phyloP scores from a whole-genome alignment of 2,797 vertebrate genomes.

The Falco concolor region DNA sequence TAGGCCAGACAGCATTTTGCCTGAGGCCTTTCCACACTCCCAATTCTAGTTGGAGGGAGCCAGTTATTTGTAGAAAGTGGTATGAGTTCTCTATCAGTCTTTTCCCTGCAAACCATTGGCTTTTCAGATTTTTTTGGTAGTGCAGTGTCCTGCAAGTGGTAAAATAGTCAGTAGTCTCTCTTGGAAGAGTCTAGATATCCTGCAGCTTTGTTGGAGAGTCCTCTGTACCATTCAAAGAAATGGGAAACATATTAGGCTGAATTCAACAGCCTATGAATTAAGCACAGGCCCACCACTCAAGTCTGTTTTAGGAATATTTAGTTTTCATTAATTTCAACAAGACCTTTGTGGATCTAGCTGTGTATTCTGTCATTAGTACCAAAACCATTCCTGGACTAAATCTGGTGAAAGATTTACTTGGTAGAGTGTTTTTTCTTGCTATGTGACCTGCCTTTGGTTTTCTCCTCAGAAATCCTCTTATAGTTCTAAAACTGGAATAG shows the following conservation, averaged over 20 bases:
- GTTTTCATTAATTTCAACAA: neutral
- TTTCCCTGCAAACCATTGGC: neutral
- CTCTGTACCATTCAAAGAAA: neutral
- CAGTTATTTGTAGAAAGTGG: neutral
- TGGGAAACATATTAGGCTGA: neutral
- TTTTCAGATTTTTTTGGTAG: neutral
- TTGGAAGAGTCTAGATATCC: neutral
- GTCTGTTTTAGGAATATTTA: neutral
- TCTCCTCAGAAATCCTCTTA: neutral
- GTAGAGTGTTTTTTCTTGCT: neutral
- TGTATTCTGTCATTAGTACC: neutral
- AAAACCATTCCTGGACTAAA: neutral
- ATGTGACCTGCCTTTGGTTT: neutral
- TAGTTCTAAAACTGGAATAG: neutral
- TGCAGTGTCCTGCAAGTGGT: neutral
- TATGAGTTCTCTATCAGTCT: neutral
- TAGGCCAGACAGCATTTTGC: neutral
- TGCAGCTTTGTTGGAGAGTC: neutral
- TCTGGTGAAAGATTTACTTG: neutral
- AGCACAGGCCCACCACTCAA: neutral
- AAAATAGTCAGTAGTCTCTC: neutral
- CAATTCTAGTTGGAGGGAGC: neutral
- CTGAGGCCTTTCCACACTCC: neutral
- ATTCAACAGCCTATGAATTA: neutral
- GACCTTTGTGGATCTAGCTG: neutral